Conservation (phyloP, 2,113 vertebrate genomes). For the Corynorhinus townsendii region DNA sequence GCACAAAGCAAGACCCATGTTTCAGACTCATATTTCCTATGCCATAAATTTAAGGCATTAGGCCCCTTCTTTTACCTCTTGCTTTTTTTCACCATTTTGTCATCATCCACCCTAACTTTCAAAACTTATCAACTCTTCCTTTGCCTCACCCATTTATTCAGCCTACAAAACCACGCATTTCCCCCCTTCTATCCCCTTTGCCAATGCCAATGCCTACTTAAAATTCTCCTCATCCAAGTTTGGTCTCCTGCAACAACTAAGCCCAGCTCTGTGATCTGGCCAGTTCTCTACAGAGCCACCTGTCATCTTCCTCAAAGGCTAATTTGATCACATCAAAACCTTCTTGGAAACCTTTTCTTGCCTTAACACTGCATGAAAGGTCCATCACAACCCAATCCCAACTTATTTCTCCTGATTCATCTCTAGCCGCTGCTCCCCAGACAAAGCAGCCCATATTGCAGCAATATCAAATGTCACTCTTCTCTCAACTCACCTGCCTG, state of each 20-base stretch:
- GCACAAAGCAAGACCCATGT: background rate
- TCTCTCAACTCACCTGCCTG: background rate
- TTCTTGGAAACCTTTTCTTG: background rate
- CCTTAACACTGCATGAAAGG: background rate
- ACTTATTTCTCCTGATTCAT: background rate
- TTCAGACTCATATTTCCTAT: background rate
- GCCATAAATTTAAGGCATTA: background rate
- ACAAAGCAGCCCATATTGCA: background rate
- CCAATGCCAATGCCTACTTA: background rate
- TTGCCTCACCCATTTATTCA: background rate
- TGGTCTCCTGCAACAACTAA: background rate
- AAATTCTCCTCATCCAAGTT: constrained; percentile 10
- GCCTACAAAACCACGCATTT: background rate
- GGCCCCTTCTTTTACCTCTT: background rate
- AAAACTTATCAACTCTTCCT: background rate
- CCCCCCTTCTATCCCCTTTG: background rate
- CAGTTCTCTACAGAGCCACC: background rate
- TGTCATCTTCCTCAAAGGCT: background rate
- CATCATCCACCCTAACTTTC: background rate
- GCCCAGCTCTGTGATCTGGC: background rate
- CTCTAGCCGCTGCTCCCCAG: background rate
- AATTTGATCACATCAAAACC: background rate
- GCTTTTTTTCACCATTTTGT: background rate
- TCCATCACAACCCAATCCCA: background rate
- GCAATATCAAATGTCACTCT: background rate